Evolutionary conservation across 1,140 invertebrate genomes (phyloP).

Genomic region (Elymnias hypermnestra): DNA sequence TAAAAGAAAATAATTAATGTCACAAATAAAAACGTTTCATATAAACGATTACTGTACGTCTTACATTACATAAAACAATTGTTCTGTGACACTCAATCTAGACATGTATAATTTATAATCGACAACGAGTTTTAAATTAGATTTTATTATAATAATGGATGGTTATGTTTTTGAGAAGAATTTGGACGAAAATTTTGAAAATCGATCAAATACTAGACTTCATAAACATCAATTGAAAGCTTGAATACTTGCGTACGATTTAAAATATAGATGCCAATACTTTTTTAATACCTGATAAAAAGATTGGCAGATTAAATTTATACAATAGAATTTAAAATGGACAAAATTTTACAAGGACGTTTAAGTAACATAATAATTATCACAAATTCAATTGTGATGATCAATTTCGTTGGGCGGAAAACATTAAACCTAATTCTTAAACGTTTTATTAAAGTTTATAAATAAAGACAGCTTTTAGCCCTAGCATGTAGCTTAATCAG

Average conservation of each 20-base stretch:
- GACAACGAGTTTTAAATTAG: neutral
- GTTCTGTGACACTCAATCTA: too few relatives aligned
- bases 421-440: conserved; percentile 12
- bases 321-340: conserved; percentile 1
- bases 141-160: neutral
- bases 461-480: conserved; percentile 24
- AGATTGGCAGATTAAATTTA: neutral
- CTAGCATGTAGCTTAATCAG: conserved; percentile 10
- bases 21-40: too few relatives aligned
- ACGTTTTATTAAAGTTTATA: conserved; percentile 11
- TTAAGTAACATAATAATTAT: conserved; percentile 1
- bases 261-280: neutral
- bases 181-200: conserved; percentile 5
- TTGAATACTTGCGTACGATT: neutral
- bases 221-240: neutral
- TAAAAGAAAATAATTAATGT: too few relatives aligned
- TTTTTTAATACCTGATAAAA: conserved; percentile 1
- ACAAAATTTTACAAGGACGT: conserved; percentile 3
- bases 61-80: too few relatives aligned
- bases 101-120: conserved; percentile 3
- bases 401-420: conserved; percentile 19
- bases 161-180: neutral
- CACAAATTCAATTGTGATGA: conserved; percentile 9
- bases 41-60: too few relatives aligned
- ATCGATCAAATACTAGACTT: too few relatives aligned